phyloP scores from a whole-genome alignment of 2,797 vertebrate genomes.

The Pangasius djambal region DNA sequence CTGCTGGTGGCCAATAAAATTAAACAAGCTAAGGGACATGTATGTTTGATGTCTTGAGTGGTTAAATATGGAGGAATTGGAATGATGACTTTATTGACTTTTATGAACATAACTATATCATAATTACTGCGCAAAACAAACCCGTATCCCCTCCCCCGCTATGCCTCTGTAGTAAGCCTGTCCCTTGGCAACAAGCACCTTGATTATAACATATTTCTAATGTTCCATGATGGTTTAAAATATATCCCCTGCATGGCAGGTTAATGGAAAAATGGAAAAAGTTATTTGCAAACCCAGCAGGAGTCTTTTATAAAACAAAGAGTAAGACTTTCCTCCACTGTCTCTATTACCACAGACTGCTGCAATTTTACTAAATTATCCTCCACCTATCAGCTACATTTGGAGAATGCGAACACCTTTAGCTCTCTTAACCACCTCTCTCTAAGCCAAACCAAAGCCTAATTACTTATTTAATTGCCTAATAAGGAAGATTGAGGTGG shows the following conservation, averaged over 20 bases:
- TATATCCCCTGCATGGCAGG: slow-evolving; percentile 23
- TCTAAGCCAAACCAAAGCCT: slow-evolving; percentile 45
- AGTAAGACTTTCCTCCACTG: slow-evolving; percentile 5
- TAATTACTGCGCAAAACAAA: background rate
- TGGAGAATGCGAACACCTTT: slow-evolving; percentile 2
- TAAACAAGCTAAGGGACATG: background rate
- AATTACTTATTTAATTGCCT: slow-evolving; percentile 55
- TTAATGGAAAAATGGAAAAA: slow-evolving; percentile 34
- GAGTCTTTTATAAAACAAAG: background rate
- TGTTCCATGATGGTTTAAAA: slow-evolving; percentile 30
- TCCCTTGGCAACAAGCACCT: slow-evolving; percentile 44
- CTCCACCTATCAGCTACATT: background rate
- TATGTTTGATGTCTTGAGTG: background rate
- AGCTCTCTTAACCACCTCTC: slow-evolving; percentile 21
- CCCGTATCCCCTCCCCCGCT: background rate
- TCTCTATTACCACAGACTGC: slow-evolving; percentile 18
- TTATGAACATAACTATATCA: slow-evolving; percentile 9
- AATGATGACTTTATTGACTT: background rate
- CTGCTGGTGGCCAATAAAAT: background rate
- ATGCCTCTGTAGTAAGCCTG: background rate
- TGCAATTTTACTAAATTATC: slow-evolving; percentile 26
- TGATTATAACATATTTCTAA: slow-evolving; percentile 40
- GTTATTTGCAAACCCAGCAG: slow-evolving; percentile 30
- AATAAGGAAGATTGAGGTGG: slow-evolving; percentile 50
- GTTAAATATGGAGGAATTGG: background rate